Base-by-base conservation (phyloP, 2,113 vertebrate genomes). In the Ochotona curzoniae region DNA sequence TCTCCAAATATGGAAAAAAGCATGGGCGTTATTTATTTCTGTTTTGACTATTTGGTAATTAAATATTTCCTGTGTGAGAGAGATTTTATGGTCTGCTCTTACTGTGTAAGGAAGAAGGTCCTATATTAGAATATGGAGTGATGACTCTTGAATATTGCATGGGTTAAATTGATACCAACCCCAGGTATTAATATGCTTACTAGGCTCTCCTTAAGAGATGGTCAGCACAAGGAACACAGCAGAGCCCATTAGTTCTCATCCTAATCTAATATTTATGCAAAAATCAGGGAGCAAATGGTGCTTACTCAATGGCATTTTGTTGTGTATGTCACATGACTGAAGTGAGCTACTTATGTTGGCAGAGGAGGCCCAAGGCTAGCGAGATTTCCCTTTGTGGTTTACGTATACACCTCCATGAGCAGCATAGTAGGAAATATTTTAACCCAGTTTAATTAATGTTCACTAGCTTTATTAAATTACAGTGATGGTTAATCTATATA, bases 181-280 rank as follows among this genome's bases (percentile, higher is more conserved):
- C n/a, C 84, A 44, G 64, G 26, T 23, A 79, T 86, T 82, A 74
- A 83, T 70, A n/a, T 54, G 64, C 38, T 25, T 47, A 35, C 61
- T 25, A 71, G 57, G 17, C 2, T 26, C 11, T 89, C 8, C 7
- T 18, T 21, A 44, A 30, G 21, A 92, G 28, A 1, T 75, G 20
- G 66, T 69, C 18, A 66, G 14, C 78, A 21, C 7, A 71, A 94
- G 23, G 14, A 64, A 51, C 30, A 69, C 7, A 44, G 61, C 23
- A 83, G 73, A 91, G 89, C 5, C 87, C n/a, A 66, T 81, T 35
- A 61, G 15, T 30, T 91, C 35, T 28, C 12, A 63, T 9, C 83
- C 91, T 71, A 84, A 84, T 78, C 25, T 90, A 87, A 85, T 54
- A 63, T 78, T 82, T 84, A 69, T 30, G 13, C 75, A 44, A 83